Evolutionary conservation across 2,888 invertebrate genomes (phyloP).

Genomic region (Ctenicera cuprea): DNA sequence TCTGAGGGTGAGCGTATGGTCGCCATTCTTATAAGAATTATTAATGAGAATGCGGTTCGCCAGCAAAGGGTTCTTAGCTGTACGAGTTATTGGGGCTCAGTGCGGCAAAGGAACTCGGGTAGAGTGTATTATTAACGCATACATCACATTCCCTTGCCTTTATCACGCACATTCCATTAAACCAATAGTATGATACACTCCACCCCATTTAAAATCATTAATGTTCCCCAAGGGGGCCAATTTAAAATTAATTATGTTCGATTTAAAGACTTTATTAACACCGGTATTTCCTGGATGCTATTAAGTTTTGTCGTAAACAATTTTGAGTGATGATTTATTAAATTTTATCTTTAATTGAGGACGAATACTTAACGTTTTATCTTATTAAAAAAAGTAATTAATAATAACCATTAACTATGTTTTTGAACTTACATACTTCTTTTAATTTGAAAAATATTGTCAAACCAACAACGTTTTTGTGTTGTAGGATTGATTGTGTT

Average conservation of each 20-base stretch:
- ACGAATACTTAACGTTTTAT: no score
- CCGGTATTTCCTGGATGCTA: not conserved
- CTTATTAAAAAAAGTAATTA: no score
- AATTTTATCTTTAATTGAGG: no score
- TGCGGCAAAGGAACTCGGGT: conserved; percentile 49
- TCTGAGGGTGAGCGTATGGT: conserved; percentile 19
- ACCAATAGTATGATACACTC: conserved; percentile 51
- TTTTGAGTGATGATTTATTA: no score
- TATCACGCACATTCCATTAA: conserved; percentile 54
- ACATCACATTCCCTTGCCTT: conserved; percentile 54
- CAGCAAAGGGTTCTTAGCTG: conserved; percentile 50
- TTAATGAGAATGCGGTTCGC: conserved; percentile 48
- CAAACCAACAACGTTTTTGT: no score
- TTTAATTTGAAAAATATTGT: no score
- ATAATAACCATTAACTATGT: no score
- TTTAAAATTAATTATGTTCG: conserved; percentile 44
- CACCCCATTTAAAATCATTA: conserved; percentile 47
- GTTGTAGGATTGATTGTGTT: no score
- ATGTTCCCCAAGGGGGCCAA: conserved; percentile 34
- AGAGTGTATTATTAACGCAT: conserved; percentile 55
- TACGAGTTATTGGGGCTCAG: conserved; percentile 49
- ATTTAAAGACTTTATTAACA: conserved; percentile 32
- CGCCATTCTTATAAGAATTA: conserved; percentile 46
- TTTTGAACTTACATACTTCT: no score
- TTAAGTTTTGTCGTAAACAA: not conserved